Evolutionary conservation across 2,888 invertebrate genomes (phyloP), one percentile per base, ranked within the genome.

Genomic region (Limenitis camilla): DNA sequence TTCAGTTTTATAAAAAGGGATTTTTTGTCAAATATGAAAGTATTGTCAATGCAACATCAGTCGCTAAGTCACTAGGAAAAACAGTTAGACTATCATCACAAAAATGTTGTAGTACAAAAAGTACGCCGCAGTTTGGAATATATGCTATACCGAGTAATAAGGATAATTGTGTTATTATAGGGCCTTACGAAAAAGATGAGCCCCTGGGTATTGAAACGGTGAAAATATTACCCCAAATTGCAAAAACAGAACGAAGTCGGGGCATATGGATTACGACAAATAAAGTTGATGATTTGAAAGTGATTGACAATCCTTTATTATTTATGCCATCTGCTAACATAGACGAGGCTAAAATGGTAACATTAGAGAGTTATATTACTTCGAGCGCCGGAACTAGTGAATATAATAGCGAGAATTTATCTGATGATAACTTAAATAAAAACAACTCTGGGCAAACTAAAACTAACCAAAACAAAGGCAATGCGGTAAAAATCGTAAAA

Each of bases 21-120:
- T 89, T 89, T 65, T 88, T 88, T 50, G 89, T 90, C 1, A 89
- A 87, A 69, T 73, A 81, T 64, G 87, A 83, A 52, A 86, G 88
- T 64, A 76, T 91, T 59, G 62, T 83, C 40, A 80, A 78, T 56
- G 81, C 89, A 31, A 82, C 88, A 32, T 72, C 77, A 55, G 81
- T 89, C 39, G 87, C 90, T 6, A 74, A 81, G 52, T 60, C 70
- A n/a, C 74, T 79, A 10, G 69, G 74, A 5, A 85, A 84, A 74
- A 90, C 90, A 3, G 83, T 90, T 6, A 70, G 84, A 55, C 65
- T 90, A 45, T 84, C 80, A 36, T 75, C 76, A 36, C 75, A 78
- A 56, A 76, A 74, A 64, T 71, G 73, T 59, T 57, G 50, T 30
- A 71, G 68, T 36, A 64, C 63, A 40, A 59, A 58, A 35, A 67